These are phyloP conservation scores for Rhinopomastus cyanomelas DNA, from an alignment of 2,113 vertebrate species.

Conservation along the genomic window DNA sequence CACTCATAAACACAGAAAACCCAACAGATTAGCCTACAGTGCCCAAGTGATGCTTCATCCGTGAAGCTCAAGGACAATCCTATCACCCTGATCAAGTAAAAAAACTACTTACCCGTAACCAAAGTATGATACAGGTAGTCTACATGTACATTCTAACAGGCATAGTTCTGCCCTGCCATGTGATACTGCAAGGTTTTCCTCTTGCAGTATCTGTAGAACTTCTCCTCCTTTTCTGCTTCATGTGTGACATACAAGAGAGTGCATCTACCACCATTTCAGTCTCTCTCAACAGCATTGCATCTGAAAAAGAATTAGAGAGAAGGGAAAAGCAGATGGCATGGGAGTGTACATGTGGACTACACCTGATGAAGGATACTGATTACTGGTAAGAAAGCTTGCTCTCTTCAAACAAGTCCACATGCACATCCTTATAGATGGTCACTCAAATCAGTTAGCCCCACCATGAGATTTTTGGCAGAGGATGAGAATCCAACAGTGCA, in stretches of 20 bases:
- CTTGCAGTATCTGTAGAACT: constrained; percentile 48
- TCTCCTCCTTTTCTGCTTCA: constrained; percentile 59
- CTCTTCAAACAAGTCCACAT: constrained; percentile 58
- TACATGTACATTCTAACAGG: constrained; percentile 64
- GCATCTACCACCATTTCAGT: constrained; percentile 69
- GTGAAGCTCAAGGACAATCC: background rate
- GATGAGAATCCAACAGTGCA: constrained; percentile 9
- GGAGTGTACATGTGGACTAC: constrained; percentile 66
- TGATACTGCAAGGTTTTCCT: constrained; percentile 55
- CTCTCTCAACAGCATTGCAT: constrained; percentile 67
- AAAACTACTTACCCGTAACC: constrained; percentile 53
- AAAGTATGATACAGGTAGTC: constrained; percentile 31
- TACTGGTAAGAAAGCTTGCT: background rate
- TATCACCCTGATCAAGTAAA: background rate
- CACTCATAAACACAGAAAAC: background rate
- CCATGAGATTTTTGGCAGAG: background rate
- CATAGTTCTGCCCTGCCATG: constrained; percentile 46
- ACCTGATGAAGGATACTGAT: background rate
- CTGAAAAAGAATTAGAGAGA: constrained; percentile 71
- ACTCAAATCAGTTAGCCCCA: background rate
- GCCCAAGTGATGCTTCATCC: background rate
- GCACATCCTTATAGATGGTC: constrained; percentile 43
- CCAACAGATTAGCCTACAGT: background rate
- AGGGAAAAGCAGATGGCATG: constrained; percentile 56
- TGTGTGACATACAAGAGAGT: constrained; percentile 68